A percentile compares a stretch with the other conserved stretches of the same genome.
phyloP scores from a whole-genome alignment of 2,113 vertebrate species.

The Nipponia nippon region DNA sequence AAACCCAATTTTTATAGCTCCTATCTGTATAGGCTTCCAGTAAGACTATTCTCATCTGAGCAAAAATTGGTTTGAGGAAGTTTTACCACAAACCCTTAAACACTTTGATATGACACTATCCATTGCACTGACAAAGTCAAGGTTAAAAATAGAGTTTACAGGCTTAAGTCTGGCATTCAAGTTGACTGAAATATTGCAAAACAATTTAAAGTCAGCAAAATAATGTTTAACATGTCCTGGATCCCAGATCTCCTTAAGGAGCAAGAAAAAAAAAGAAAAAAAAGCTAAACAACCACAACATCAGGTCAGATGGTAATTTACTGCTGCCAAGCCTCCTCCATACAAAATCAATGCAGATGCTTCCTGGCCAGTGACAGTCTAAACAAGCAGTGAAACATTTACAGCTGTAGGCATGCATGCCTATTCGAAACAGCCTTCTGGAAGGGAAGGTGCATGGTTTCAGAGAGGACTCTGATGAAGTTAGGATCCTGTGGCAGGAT shows the following conservation, averaged over 20 bases:
- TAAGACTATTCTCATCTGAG: conserved; percentile 64
- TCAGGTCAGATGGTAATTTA: conserved; percentile 26
- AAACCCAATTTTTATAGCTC: conserved; percentile 48
- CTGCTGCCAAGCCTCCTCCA: conserved; percentile 16
- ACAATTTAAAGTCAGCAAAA: conserved; percentile 53
- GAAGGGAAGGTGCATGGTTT: not conserved
- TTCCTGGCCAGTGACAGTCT: conserved; percentile 43
- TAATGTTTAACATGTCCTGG: conserved; percentile 36
- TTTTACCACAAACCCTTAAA: conserved; percentile 66
- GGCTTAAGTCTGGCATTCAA: conserved; percentile 46
- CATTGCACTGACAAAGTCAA: conserved; percentile 53
- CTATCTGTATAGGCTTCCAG: conserved; percentile 56
- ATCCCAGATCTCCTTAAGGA: conserved; percentile 31
- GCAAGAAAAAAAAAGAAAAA: not conserved
- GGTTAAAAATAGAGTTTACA: conserved; percentile 67
- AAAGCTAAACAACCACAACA: not conserved
- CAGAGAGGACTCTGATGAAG: not conserved
- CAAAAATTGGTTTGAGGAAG: conserved; percentile 58
- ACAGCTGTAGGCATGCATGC: not conserved
- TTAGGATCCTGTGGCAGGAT: not conserved
- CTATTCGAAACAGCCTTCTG: not conserved
- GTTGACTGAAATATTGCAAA: conserved; percentile 48
- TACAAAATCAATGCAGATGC: conserved; percentile 54
- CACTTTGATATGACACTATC: conserved; percentile 60
- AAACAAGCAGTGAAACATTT: conserved; percentile 37